phyloP scores from a whole-genome alignment of 2,113 vertebrate genomes.

The Bubo bubo region DNA sequence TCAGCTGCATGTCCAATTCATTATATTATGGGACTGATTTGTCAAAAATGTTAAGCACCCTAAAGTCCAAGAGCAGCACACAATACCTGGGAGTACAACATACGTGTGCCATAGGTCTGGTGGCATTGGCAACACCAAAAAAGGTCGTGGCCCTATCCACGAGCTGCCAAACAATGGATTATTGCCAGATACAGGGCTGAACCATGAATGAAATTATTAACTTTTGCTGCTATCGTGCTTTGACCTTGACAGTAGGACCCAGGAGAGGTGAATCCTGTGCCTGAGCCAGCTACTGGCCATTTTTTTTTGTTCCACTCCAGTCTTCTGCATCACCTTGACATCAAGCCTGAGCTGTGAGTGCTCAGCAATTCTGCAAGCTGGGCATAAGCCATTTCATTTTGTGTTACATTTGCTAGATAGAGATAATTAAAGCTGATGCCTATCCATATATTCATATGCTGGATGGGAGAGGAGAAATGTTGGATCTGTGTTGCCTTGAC shows the following conservation, averaged over 20 bases:
- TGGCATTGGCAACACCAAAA: not conserved
- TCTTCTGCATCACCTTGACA: not conserved
- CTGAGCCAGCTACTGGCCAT: not conserved
- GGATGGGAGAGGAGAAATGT: not conserved
- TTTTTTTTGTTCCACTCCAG: not conserved
- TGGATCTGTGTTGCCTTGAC: not conserved
- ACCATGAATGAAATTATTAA: not conserved
- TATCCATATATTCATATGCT: not conserved
- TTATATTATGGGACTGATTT: not conserved
- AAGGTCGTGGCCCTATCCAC: not conserved
- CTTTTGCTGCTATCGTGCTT: not conserved
- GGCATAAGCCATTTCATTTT: not conserved
- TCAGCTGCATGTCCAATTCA: not conserved
- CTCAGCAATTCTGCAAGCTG: not conserved
- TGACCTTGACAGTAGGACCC: not conserved
- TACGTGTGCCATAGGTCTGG: not conserved
- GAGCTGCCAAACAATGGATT: not conserved
- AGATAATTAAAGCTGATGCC: not conserved
- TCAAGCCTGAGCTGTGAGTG: accelerated
- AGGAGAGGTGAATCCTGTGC: not conserved
- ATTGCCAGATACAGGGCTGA: not conserved
- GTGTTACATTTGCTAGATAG: not conserved
- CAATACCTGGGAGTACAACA: not conserved
- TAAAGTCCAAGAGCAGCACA: not conserved
- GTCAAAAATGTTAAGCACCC: not conserved